phyloP scores from a whole-genome alignment of 1,140 invertebrate species.

The Centruroides vittatus region DNA sequence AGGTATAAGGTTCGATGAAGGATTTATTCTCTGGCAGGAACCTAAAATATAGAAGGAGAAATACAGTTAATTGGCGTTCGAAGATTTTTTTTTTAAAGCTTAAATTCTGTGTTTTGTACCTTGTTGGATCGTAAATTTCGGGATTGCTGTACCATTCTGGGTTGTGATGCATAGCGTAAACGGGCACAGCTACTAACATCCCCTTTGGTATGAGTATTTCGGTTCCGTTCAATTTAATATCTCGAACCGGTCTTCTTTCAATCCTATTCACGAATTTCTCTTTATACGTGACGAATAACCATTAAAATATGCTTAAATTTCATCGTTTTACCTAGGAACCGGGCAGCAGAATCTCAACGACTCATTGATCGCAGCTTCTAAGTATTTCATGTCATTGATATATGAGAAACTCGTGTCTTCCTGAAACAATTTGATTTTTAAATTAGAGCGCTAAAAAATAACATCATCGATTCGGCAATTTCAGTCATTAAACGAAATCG shows the following conservation, averaged over 20 bases:
- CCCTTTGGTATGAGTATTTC: conserved; percentile 31
- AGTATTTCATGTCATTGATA: background rate
- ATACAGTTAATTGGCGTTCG: too few relatives aligned
- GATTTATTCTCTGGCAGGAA: background rate
- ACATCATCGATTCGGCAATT: too few relatives aligned
- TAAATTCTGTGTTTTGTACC: conserved; percentile 1
- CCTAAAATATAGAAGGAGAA: background rate
- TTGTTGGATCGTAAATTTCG: too few relatives aligned
- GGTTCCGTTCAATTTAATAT: conserved; percentile 6
- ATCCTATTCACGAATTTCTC: background rate
- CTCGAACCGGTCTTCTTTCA: background rate
- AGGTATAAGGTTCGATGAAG: conserved; percentile 20
- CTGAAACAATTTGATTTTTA: too few relatives aligned
- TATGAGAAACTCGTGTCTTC: too few relatives aligned
- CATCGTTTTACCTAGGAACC: background rate
- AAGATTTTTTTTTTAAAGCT: too few relatives aligned
- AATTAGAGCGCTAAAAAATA: too few relatives aligned
- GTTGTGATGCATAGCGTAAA: conserved; percentile 39
- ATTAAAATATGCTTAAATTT: too few relatives aligned
- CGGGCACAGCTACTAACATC: conserved; percentile 41
- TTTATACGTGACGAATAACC: background rate
- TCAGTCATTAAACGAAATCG: too few relatives aligned
- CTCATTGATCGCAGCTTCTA: conserved; percentile 8
- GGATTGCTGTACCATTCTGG: too few relatives aligned
- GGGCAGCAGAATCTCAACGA: conserved; percentile 3